Conservation (phyloP, 2,797 vertebrate genomes). For the Pipistrellus nathusii region DNA sequence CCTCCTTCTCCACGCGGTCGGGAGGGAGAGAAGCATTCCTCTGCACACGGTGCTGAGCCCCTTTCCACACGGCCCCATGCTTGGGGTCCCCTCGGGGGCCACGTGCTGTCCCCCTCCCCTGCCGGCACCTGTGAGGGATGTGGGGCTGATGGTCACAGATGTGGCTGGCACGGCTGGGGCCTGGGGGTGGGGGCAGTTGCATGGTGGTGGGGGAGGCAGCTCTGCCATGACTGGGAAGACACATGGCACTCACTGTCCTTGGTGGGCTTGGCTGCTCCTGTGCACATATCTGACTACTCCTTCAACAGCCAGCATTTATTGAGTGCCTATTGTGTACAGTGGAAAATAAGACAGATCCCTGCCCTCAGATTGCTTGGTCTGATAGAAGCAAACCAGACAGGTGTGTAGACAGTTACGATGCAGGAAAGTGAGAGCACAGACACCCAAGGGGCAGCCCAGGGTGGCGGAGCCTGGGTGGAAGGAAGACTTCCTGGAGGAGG, state of each 20-base stretch:
- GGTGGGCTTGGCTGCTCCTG: neutral
- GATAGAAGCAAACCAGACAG: neutral
- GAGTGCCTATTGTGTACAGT: neutral
- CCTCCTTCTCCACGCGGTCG: neutral
- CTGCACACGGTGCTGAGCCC: conserved; percentile 54
- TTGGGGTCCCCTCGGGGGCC: conserved; percentile 51
- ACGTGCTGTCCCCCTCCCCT: neutral
- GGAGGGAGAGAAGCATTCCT: conserved; percentile 39
- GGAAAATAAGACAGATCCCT: too few relatives aligned
- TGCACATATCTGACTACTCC: neutral
- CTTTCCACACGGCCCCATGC: conserved; percentile 51
- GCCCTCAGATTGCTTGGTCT: neutral
- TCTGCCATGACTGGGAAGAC: neutral
- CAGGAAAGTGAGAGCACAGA: neutral
- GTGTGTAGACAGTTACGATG: neutral
- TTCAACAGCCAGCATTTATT: neutral
- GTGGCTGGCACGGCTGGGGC: neutral
- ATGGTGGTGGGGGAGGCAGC: neutral
- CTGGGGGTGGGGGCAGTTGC: neutral
- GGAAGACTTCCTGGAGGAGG: neutral
- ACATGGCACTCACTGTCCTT: accelerated
- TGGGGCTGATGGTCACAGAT: neutral
- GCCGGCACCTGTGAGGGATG: conserved; percentile 62
- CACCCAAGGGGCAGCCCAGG: neutral
- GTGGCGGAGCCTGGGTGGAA: neutral